Evolutionary conservation across 2,113 vertebrate genomes (phyloP), one percentile per base, ranked within the genome.

Genomic region (Xyrauchen texanus): DNA sequence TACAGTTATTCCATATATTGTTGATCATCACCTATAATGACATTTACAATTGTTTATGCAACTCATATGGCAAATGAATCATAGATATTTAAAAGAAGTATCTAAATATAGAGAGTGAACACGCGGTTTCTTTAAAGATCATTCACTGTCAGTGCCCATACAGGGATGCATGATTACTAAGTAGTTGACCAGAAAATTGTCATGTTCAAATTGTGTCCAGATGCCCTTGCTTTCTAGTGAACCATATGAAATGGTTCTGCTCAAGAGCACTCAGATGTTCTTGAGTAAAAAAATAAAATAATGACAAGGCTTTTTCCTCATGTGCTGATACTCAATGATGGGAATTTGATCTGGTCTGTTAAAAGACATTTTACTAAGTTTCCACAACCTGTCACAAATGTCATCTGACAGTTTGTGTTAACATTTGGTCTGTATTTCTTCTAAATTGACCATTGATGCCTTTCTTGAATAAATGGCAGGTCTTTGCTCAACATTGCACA

Each of bases 161-260:
- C 81, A 77, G 78, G 73, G 76, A 63, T 70, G 15, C 66, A 78
- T 83, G 76, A 87, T 85, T 84, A 87, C 77, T 83, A 47, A 80
- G 78, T 64, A 79, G 70, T 62, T 79, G 72, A 85, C 78, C 77
- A 85, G 76, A 84, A 84, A 79, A 87, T 85, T 72, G 57, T 73
- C 42, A 84, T 84, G 78, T 84, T 82, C 62, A 84, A 85, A 85
- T 80, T 51, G 75, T 76, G 60, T 79, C 81, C 86, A 84, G 75
- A 82, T 86, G 81, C 72, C 34, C 45, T 70, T 60, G 58, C 21
- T 16, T 68, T 66, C 21, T 57, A 57, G 64, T 77, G 61, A 16
- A 71, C 62, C 67, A 61, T 16, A 65, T 45, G 10, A 79, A 74
- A 69, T 49, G 5, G 57, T 58, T 73, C 15, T 47, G 11, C 68